Percentiles rank a stretch among this genome's conserved stretches.
These are phyloP conservation scores for Calycopis cecrops DNA, from an alignment of 1,140 invertebrate species.

Conservation along the genomic window DNA sequence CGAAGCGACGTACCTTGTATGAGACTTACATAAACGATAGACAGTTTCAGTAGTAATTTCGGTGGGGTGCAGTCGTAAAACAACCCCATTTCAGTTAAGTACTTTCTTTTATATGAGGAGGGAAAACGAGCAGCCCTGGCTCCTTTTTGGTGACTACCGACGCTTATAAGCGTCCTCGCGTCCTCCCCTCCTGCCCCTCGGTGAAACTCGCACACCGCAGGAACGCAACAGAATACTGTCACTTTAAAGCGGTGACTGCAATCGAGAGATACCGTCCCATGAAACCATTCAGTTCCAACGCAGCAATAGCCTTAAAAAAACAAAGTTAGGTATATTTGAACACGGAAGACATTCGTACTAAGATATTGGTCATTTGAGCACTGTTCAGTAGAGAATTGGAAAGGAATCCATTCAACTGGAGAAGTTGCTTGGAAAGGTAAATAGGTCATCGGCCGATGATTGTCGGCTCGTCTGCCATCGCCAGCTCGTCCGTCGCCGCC, in stretches of 20 bases:
- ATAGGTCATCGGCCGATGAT: constrained; percentile 85
- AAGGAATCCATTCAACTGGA: constrained; percentile 37
- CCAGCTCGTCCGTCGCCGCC: constrained; percentile 84
- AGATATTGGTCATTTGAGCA: constrained; percentile 70
- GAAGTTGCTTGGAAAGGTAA: constrained; percentile 29
- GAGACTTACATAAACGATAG: no score
- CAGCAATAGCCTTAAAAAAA: background rate
- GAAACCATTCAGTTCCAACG: no score
- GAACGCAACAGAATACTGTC: no score
- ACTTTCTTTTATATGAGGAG: no score
- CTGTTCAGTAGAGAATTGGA: constrained; percentile 59
- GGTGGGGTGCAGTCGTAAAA: constrained; percentile 25
- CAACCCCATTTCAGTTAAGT: constrained; percentile 2
- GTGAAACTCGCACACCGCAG: no score
- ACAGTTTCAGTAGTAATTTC: constrained; percentile 14
- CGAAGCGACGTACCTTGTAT: no score
- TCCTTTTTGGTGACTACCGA: no score
- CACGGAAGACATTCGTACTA: constrained; percentile 57
- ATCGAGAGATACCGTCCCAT: no score
- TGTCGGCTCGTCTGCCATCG: constrained; percentile 89
- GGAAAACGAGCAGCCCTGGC: no score
- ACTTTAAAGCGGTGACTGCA: no score
- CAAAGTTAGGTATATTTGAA: constrained; percentile 27
- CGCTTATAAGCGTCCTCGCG: no score
- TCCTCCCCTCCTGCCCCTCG: no score